Evolutionary conservation across 1,140 invertebrate species (phyloP).

Genomic region (Lethrus apterus): DNA sequence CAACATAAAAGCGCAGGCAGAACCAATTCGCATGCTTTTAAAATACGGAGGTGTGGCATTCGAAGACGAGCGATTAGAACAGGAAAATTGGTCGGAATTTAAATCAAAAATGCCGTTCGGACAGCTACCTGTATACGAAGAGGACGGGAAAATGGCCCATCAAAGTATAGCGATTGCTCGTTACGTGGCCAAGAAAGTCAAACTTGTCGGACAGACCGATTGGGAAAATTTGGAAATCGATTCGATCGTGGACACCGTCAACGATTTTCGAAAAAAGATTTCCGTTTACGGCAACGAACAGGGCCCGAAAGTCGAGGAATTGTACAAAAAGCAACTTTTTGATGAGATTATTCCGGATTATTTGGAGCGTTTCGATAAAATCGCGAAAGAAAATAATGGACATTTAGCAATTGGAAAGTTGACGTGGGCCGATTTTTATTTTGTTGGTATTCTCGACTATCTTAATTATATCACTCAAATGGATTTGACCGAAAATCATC

Average conservation of each 20-base stretch:
- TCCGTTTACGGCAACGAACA: slow-evolving; percentile 45
- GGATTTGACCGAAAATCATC: slow-evolving; percentile 51
- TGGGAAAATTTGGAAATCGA: slow-evolving; percentile 64
- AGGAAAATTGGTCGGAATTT: slow-evolving; percentile 49
- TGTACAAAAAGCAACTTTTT: slow-evolving; percentile 39
- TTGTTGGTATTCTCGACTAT: slow-evolving; percentile 55
- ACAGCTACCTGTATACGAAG: slow-evolving; percentile 64
- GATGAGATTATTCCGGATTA: slow-evolving; percentile 50
- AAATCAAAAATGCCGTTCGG: slow-evolving; percentile 67
- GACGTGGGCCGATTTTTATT: slow-evolving; percentile 57
- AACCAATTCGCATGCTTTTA: slow-evolving; percentile 65
- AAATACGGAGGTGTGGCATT: slow-evolving; percentile 60
- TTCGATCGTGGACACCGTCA: slow-evolving; percentile 53
- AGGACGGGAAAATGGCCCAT: slow-evolving; percentile 58
- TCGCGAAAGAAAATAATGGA: slow-evolving; percentile 48
- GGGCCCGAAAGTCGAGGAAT: slow-evolving; percentile 45
- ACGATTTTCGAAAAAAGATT: slow-evolving; percentile 44
- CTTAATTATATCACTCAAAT: slow-evolving; percentile 41
- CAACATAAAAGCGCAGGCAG: slow-evolving; percentile 57
- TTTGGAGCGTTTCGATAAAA: slow-evolving; percentile 49
- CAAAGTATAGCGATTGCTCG: slow-evolving; percentile 65
- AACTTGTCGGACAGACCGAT: slow-evolving; percentile 55
- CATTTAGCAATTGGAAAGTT: slow-evolving; percentile 51
- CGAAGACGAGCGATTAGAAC: slow-evolving; percentile 57
- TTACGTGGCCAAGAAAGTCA: slow-evolving; percentile 60